Conservation (phyloP, 2,113 vertebrate species). For the Thamnophis sirtalis region DNA sequence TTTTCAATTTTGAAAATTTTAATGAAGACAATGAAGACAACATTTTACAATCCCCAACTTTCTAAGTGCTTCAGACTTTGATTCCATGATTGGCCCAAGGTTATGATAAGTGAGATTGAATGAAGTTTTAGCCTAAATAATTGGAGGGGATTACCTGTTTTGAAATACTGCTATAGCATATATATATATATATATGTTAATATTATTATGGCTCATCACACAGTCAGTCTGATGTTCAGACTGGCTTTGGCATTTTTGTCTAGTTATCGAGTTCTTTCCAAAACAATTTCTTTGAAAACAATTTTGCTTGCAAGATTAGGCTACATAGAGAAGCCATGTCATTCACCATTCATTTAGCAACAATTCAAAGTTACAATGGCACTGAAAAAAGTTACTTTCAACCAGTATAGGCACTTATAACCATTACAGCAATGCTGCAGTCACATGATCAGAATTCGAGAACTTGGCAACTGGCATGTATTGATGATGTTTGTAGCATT, state of each 20-base stretch:
- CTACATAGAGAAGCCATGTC: neutral
- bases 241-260: neutral
- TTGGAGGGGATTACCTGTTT: neutral
- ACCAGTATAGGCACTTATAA: neutral
- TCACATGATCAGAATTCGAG: no score
- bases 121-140: neutral
- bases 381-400: neutral
- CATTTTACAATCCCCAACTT: neutral
- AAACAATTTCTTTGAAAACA: no score
- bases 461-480: no score
- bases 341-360: neutral
- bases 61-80: neutral
- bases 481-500: no score
- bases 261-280: neutral
- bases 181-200: no score
- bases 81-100: neutral
- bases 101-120: neutral
- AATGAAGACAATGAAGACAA: neutral
- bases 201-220: neutral
- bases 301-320: neutral
- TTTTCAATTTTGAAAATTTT: neutral
- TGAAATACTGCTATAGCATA: neutral
- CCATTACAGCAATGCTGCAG: neutral
- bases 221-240: neutral
- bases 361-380: neutral